Evolutionary conservation across 2,113 vertebrate genomes (phyloP).

Genomic region (Chamaetylas fuelleborni): DNA sequence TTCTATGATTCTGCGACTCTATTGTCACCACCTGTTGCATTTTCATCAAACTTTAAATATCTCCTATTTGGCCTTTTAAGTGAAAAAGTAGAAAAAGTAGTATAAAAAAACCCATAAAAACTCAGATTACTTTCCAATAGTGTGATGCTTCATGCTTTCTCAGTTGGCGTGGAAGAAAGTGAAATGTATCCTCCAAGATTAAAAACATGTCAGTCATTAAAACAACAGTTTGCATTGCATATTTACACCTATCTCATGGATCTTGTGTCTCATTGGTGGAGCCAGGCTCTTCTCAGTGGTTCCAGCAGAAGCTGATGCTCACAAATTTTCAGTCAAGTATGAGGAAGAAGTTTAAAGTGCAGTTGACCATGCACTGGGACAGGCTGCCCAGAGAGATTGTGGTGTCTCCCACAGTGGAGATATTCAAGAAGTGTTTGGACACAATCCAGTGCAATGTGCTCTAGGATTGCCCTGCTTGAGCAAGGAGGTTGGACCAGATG

Average conservation of each 20-base stretch:
- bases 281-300: accelerated
- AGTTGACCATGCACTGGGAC: not conserved
- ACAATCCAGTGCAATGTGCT: not conserved
- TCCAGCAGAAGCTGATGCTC: not conserved
- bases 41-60: not conserved
- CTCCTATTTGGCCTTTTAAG: not conserved
- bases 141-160: not conserved
- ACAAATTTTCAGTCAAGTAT: not conserved
- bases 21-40: not conserved
- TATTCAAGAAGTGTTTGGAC: not conserved
- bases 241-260: accelerated
- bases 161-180: not conserved
- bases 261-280: accelerated
- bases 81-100: not conserved
- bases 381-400: not conserved
- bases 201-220: not conserved
- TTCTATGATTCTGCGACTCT: not conserved
- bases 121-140: not conserved
- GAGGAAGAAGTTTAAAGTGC: not conserved
- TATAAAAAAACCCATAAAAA: not conserved
- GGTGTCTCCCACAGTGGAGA: not conserved
- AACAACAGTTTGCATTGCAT: not conserved
- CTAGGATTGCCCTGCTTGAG: not conserved
- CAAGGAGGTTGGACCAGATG: not conserved
- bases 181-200: not conserved